Base-by-base conservation (phyloP, 1,140 invertebrate species). In the Drosophila nebulosa region DNA sequence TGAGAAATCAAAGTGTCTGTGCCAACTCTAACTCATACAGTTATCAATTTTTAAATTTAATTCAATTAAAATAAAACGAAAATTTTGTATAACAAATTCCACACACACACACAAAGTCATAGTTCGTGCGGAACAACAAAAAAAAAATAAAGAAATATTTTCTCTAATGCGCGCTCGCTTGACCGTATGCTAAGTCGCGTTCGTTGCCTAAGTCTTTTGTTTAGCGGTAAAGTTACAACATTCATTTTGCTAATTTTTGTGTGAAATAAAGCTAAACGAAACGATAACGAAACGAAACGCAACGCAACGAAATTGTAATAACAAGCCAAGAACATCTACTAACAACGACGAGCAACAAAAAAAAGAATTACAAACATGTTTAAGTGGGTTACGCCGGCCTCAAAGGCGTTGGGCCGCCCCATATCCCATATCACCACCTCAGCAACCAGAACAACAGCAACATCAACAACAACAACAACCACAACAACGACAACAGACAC, bases 331-430 rank as follows among this genome's bases (percentile, higher is more conserved):
- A 36, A 46, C 59, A 46, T 21, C 50, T 63, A 85, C 75, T 79
- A 70, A 72, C 30, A 24, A 36, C 35, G 27, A 66, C 22, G n/a
- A 7, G 65, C 51, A 64, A 60, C 27, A 39, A 24, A 14, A 63
- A 52, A 36, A 58, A 59, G 57, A 22, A 69, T 10, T 50, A 68
- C 68, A 77, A 89, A 89, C 85, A 89, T 89, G 85, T 84, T 89
- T 89, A 89, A 84, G 88, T 89, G 83, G 79, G 78, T 90, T 89
- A 90, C 88, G 79, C 74, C 86, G 80, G 77, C 86, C 78, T 66
- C 69, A 67, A 35, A 74, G 77, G 57, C 72, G 61, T 61, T 46
- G 39, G 39, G 71, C 78, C 69, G 84, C 81, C 68, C 69, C 64
- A 69, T 68, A 51, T 24, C 22, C 27, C 30, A 32, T 32, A 46